These are phyloP conservation scores for Speoplatyrhinus poulsoni DNA, from an alignment of 2,113 vertebrate species.

Conservation along the genomic window DNA sequence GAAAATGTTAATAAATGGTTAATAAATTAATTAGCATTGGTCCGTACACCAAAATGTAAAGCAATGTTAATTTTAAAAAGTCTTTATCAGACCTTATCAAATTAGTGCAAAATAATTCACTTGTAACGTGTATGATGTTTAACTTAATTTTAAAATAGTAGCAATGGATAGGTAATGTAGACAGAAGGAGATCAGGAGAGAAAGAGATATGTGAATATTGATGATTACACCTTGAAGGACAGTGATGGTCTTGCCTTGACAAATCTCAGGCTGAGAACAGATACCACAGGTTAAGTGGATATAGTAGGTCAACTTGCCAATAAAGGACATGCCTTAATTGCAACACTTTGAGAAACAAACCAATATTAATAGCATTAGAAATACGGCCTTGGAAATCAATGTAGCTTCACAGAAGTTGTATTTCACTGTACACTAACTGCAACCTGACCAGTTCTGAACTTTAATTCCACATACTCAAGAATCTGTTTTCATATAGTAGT, in stretches of 20 bases:
- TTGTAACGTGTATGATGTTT: too few relatives aligned
- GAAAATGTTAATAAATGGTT: too few relatives aligned
- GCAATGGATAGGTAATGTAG: conserved; percentile 1
- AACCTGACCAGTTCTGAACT: too few relatives aligned
- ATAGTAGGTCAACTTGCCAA: conserved; percentile 77
- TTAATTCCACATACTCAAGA: too few relatives aligned
- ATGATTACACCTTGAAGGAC: conserved; percentile 57
- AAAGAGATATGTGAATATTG: conserved; percentile 60
- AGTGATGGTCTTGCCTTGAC: conserved; percentile 64
- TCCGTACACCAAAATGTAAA: too few relatives aligned
- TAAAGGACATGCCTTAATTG: conserved; percentile 71
- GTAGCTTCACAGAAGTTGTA: conserved; percentile 38
- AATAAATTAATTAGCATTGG: too few relatives aligned
- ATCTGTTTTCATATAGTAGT: too few relatives aligned
- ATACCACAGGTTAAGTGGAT: conserved; percentile 70
- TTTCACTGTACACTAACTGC: too few relatives aligned
- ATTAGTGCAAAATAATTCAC: too few relatives aligned
- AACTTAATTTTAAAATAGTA: neutral
- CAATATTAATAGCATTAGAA: conserved; percentile 70
- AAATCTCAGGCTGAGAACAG: conserved; percentile 70
- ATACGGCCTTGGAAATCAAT: conserved; percentile 56
- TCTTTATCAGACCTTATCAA: too few relatives aligned
- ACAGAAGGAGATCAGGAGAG: conserved; percentile 10
- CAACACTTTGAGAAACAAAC: conserved; percentile 69
- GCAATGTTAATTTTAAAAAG: too few relatives aligned